Evolutionary conservation across 1,140 invertebrate species (phyloP).

Genomic region (Diuraphis noxia): DNA sequence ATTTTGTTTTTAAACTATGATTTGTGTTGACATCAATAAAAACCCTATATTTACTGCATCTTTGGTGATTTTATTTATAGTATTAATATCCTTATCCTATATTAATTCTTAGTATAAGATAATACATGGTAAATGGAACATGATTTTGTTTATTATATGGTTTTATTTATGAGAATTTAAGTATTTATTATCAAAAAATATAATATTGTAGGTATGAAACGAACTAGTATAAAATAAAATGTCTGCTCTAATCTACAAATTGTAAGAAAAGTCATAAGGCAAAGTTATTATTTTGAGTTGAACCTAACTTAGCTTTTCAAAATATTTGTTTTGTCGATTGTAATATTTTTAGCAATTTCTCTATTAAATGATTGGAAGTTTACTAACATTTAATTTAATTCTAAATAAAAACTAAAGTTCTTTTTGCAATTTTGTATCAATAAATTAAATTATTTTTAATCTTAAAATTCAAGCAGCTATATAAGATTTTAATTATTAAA

Average conservation of each 20-base stretch:
- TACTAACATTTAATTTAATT: neutral
- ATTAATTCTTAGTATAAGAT: neutral
- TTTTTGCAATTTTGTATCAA: neutral
- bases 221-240: neutral
- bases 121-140: neutral
- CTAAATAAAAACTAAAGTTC: neutral
- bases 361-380: neutral
- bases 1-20: conserved; percentile 39
- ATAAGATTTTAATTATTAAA: neutral
- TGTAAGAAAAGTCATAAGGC: neutral
- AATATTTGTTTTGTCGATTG: neutral
- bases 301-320: too few relatives aligned
- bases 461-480: neutral
- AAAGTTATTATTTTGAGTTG: too few relatives aligned
- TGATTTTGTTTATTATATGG: neutral
- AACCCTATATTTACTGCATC: conserved; percentile 27
- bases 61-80: neutral
- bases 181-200: neutral
- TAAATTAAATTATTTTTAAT: neutral
- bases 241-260: neutral
- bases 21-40: conserved; percentile 56
- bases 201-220: neutral
- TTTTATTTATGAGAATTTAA: neutral
- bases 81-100: neutral
- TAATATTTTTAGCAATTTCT: neutral